A percentile compares a stretch with the other conserved stretches of the same genome.
Evolutionary conservation across 1,140 invertebrate genomes (phyloP).

Genomic region (Nilaparvata lugens): DNA sequence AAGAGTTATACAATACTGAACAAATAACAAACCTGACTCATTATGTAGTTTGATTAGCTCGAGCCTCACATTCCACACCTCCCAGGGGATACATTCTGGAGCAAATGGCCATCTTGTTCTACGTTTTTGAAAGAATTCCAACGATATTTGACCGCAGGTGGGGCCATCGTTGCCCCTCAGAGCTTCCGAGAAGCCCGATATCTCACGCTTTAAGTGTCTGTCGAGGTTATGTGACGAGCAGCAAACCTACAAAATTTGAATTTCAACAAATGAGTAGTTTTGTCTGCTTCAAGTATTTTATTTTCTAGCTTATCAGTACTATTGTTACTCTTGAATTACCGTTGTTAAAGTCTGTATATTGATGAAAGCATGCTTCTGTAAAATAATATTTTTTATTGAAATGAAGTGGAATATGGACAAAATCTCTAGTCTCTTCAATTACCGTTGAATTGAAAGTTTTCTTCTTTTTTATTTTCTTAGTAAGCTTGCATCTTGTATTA

Average conservation of each 20-base stretch:
- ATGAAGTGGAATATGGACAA: too few relatives aligned
- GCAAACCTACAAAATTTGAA: slow-evolving; percentile 59
- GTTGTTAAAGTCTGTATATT: too few relatives aligned
- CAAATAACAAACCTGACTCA: slow-evolving; percentile 54
- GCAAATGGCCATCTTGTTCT: slow-evolving; percentile 80
- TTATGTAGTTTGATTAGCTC: slow-evolving; percentile 76
- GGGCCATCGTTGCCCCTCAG: slow-evolving; percentile 63
- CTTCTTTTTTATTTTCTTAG: too few relatives aligned
- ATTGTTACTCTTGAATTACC: not conserved
- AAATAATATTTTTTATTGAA: too few relatives aligned
- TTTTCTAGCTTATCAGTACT: not conserved
- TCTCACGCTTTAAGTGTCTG: slow-evolving; percentile 64
- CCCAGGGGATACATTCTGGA: slow-evolving; percentile 89
- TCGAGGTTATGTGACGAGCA: slow-evolving; percentile 75
- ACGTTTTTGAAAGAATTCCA: slow-evolving; percentile 93
- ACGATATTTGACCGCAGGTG: slow-evolving; percentile 73
- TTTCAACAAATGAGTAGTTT: not conserved
- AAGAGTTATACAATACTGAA: too few relatives aligned
- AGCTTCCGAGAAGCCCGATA: slow-evolving; percentile 77
- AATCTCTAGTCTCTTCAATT: too few relatives aligned
- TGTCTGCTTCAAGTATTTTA: not conserved
- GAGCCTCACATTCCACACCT: slow-evolving; percentile 90
- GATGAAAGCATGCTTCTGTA: too few relatives aligned
- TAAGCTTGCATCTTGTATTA: too few relatives aligned
- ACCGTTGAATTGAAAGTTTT: too few relatives aligned